A percentile compares a stretch with the other conserved stretches of the same genome.
These are phyloP conservation scores for Cerceris ruficornis DNA, from an alignment of 2,888 invertebrate genomes.

Conservation along the genomic window DNA sequence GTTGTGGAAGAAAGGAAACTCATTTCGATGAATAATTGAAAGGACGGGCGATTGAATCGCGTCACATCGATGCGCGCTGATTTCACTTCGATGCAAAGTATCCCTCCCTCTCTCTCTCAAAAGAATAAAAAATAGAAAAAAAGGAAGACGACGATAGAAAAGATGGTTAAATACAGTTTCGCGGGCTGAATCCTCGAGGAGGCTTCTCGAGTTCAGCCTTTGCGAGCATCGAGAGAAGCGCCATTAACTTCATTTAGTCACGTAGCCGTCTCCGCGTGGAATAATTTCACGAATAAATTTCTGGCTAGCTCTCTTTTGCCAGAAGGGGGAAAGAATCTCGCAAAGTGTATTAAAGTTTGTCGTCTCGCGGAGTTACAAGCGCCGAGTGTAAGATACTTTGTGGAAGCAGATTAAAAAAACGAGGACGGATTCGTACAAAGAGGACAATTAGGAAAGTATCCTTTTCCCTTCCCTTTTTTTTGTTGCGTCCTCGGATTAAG, in stretches of 20 bases:
- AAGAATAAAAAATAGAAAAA: no score
- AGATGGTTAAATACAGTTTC: not conserved
- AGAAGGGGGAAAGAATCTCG: slow-evolving; percentile 5
- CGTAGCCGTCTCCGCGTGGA: slow-evolving; percentile 22
- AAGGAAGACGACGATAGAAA: no score
- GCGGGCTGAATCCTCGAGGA: not conserved
- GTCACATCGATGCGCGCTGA: slow-evolving; percentile 8
- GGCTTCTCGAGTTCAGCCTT: not conserved
- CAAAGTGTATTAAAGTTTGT: slow-evolving; percentile 37
- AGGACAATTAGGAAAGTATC: slow-evolving; percentile 16
- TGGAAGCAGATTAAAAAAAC: slow-evolving; percentile 13
- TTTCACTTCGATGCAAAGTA: not conserved
- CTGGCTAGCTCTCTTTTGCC: not conserved
- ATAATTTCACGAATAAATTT: slow-evolving; percentile 33
- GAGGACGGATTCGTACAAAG: not conserved
- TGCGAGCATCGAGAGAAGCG: slow-evolving; percentile 10
- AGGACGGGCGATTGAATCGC: not conserved
- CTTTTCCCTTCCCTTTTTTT: not conserved
- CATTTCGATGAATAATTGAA: slow-evolving; percentile 21
- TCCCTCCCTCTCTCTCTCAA: not conserved
- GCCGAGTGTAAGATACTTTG: slow-evolving; percentile 3
- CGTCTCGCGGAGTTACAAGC: slow-evolving; percentile 14
- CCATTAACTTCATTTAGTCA: slow-evolving; percentile 28
- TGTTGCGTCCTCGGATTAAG: no score
- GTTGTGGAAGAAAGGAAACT: not conserved